Evolutionary conservation across 2,888 invertebrate genomes (phyloP).

Genomic region (Agriopis aurantiaria): DNA sequence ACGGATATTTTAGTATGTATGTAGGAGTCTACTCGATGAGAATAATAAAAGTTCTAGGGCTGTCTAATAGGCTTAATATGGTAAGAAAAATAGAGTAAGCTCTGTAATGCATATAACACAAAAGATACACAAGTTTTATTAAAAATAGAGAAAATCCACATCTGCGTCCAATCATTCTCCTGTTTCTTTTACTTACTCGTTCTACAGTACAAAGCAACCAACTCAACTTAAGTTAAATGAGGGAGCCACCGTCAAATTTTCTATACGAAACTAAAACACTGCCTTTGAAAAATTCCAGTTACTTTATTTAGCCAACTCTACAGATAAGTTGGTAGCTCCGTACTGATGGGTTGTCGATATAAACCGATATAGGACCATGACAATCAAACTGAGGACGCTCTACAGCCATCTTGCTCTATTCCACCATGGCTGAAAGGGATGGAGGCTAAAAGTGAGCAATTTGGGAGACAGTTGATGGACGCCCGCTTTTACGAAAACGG

Average conservation of each 20-base stretch:
- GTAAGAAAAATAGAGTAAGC: no score
- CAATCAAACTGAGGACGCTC: slow-evolving; percentile 47
- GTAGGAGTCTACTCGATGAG: no score
- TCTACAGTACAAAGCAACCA: background rate
- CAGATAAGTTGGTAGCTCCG: background rate
- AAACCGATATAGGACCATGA: slow-evolving; percentile 47
- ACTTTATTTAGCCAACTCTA: background rate
- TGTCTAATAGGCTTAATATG: no score
- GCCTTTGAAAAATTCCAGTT: background rate
- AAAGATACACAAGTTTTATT: background rate
- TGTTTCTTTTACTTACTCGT: slow-evolving; percentile 4
- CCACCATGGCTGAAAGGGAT: slow-evolving; percentile 27
- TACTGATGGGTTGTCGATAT: slow-evolving; percentile 46
- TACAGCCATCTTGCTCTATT: slow-evolving; percentile 35
- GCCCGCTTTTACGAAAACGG: slow-evolving; percentile 31
- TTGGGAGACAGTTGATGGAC: slow-evolving; percentile 39
- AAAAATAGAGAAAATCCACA: background rate
- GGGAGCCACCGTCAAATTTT: background rate
- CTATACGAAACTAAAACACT: background rate
- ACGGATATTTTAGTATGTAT: no score
- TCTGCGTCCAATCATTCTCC: slow-evolving; percentile 3
- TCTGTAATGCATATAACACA: background rate
- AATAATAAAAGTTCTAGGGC: no score
- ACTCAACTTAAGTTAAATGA: background rate
- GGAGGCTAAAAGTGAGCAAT: slow-evolving; percentile 43